Percentiles rank a stretch among this genome's conserved stretches.
These are phyloP conservation scores for Synodontis membranacea DNA, from an alignment of 2,113 vertebrate genomes.

Conservation along the genomic window DNA sequence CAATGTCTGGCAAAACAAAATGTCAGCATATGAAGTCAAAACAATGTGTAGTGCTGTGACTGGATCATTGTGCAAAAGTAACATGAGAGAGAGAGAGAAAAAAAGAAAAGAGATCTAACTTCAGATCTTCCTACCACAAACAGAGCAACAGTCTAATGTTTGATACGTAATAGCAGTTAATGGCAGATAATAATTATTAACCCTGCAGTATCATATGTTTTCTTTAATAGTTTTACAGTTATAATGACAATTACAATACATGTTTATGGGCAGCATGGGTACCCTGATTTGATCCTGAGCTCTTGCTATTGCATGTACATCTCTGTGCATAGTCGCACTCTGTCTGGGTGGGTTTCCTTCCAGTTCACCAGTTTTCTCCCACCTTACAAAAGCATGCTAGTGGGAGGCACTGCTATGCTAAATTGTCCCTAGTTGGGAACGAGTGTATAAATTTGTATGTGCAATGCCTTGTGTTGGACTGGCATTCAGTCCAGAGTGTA, in stretches of 20 bases:
- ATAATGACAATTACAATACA: background rate
- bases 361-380: background rate
- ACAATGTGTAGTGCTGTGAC: conserved; percentile 11
- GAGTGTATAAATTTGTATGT: background rate
- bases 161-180: background rate
- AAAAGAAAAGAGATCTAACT: background rate
- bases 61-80: conserved; percentile 24
- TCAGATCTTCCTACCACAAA: background rate
- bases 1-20: background rate
- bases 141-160: background rate
- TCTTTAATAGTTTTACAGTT: background rate
- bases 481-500: background rate
- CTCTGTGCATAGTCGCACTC: background rate
- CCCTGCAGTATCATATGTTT: background rate
- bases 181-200: background rate
- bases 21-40: conserved; percentile 33
- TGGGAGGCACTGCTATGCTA: background rate
- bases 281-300: background rate
- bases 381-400: background rate
- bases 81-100: too few species aligned
- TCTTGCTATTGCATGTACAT: background rate
- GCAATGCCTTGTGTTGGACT: background rate
- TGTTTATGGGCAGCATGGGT: background rate
- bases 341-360: background rate
- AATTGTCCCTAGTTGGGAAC: background rate